phyloP scores from a whole-genome alignment of 2,113 vertebrate species.

The Cynoglossus semilaevis region DNA sequence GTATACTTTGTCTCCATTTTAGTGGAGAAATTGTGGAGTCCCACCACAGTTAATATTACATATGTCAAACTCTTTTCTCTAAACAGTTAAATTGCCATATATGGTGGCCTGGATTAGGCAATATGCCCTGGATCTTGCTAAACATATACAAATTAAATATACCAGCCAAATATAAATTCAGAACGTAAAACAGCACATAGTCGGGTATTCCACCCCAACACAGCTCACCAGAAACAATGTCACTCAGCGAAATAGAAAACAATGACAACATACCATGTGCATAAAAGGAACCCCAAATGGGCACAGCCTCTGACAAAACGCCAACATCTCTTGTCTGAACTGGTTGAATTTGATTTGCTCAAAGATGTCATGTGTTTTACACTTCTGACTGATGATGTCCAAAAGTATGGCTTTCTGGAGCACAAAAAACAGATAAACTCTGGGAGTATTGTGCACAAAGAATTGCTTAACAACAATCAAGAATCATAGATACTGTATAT shows the following conservation, averaged over 20 bases:
- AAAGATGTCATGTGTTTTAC: constrained; percentile 73
- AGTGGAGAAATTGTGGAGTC: too few relatives aligned
- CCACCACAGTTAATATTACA: too few relatives aligned
- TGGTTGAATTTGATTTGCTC: constrained; percentile 76
- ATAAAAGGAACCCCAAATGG: constrained; percentile 76
- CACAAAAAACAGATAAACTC: constrained; percentile 18
- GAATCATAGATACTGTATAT: too few relatives aligned
- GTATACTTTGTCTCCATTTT: too few relatives aligned
- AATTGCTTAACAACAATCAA: too few relatives aligned
- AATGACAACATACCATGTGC: constrained; percentile 73
- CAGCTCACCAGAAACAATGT: background rate
- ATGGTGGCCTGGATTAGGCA: too few relatives aligned
- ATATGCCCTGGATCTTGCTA: too few relatives aligned
- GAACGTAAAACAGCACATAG: background rate
- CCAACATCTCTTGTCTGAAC: constrained; percentile 81
- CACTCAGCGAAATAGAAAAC: background rate
- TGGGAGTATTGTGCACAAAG: background rate
- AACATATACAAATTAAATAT: too few relatives aligned
- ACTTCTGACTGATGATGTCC: constrained; percentile 75
- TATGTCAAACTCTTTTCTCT: too few relatives aligned
- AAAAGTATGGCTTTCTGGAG: constrained; percentile 77
- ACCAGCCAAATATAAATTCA: too few relatives aligned
- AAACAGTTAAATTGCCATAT: too few relatives aligned
- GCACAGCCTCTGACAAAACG: constrained; percentile 76
- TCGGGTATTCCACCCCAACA: too few relatives aligned